These are phyloP conservation scores for Lysandra bellargus DNA, from an alignment of 2,888 invertebrate species.

Conservation along the genomic window DNA sequence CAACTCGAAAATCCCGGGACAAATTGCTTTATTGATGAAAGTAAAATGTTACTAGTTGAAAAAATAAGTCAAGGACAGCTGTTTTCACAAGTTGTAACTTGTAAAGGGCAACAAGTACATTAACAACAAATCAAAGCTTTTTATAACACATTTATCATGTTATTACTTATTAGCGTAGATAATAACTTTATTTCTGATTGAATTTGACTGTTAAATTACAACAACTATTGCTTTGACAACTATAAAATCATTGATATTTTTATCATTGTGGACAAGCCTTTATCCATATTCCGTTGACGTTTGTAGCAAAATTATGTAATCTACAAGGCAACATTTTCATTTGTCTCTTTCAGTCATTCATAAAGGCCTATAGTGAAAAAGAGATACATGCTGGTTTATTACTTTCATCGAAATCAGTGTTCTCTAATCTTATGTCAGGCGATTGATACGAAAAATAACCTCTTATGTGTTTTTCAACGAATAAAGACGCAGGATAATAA, in stretches of 20 bases:
- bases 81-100: neutral
- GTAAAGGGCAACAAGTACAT: too few species aligned
- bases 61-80: neutral
- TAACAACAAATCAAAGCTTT: too few species aligned
- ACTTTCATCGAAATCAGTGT: neutral
- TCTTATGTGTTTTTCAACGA: conserved; percentile 23
- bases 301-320: conserved; percentile 5
- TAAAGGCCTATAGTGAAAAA: neutral
- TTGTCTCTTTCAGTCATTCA: neutral
- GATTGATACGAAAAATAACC: conserved; percentile 12
- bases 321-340: neutral
- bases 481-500: neutral
- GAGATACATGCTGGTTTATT: neutral
- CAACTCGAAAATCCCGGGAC: neutral
- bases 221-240: neutral
- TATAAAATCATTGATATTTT: too few species aligned
- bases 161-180: too few species aligned
- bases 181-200: neutral
- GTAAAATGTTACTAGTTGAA: neutral
- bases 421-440: conserved; percentile 9
- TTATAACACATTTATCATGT: too few species aligned
- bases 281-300: neutral
- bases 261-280: neutral
- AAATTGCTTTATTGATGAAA: neutral
- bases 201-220: neutral